Evolutionary conservation across 2,888 invertebrate genomes (phyloP).

Genomic region (Stenodera caucasica): DNA sequence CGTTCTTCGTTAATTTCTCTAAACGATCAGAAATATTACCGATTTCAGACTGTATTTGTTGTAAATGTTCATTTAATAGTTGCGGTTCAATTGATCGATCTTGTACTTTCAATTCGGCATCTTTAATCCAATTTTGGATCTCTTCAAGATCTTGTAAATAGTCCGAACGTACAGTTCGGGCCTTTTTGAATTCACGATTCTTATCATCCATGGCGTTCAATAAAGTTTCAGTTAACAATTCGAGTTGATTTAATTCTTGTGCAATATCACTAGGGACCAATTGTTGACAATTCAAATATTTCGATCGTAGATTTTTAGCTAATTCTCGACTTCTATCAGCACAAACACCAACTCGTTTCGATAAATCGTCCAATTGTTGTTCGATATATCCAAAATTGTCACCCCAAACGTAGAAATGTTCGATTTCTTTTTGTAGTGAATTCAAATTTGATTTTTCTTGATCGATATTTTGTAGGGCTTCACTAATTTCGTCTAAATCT

Average conservation of each 20-base stretch:
- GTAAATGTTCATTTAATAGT: conserved; percentile 74
- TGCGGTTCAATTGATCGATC: conserved; percentile 79
- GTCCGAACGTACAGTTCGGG: conserved; percentile 78
- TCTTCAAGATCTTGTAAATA: conserved; percentile 79
- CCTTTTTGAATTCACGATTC: conserved; percentile 83
- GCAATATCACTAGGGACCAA: conserved; percentile 74
- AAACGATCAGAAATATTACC: conserved; percentile 72
- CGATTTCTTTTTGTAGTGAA: conserved; percentile 66
- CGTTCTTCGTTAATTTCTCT: conserved; percentile 77
- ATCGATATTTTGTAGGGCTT: conserved; percentile 70
- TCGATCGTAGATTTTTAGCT: conserved; percentile 62
- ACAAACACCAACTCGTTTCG: conserved; percentile 61
- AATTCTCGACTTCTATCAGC: conserved; percentile 63
- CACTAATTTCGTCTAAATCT: conserved; percentile 76
- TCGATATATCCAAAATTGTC: conserved; percentile 69
- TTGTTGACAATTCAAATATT: conserved; percentile 66
- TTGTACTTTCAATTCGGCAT: conserved; percentile 75
- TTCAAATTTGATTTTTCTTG: conserved; percentile 70
- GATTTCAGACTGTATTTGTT: conserved; percentile 75
- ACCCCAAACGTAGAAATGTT: conserved; percentile 76
- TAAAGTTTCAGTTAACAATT: conserved; percentile 78
- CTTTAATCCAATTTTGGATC: conserved; percentile 80
- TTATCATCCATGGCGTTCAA: conserved; percentile 84
- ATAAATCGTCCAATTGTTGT: conserved; percentile 62
- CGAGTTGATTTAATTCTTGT: conserved; percentile 79